These are phyloP conservation scores for Lepidocyrtoides sp. DNA, from an alignment of 2,888 invertebrate genomes.

Conservation along the genomic window DNA sequence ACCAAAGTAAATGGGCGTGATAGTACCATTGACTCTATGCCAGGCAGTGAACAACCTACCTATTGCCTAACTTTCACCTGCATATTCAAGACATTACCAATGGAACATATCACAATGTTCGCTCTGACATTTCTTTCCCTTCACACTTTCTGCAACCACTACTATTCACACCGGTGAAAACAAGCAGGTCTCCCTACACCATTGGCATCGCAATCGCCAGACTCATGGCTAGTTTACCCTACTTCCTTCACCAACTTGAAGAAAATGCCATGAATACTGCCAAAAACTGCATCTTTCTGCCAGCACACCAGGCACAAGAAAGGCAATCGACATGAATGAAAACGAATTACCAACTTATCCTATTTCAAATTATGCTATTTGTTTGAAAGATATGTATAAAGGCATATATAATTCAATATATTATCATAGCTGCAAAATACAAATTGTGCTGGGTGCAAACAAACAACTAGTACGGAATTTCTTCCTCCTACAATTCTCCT, in stretches of 20 bases:
- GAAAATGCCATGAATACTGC: not conserved
- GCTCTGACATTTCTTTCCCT: not conserved
- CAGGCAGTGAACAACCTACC: not conserved
- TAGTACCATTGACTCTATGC: constrained; percentile 65
- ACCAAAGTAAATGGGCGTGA: constrained; percentile 62
- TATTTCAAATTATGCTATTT: not conserved
- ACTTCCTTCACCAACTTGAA: not conserved
- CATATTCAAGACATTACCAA: not conserved
- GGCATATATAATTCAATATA: not conserved
- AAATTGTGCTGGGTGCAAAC: not conserved
- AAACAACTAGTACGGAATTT: not conserved
- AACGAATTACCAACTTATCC: constrained; percentile 41
- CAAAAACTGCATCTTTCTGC: constrained; percentile 17
- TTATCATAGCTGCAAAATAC: not conserved
- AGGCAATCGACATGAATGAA: constrained; percentile 24
- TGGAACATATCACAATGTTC: not conserved
- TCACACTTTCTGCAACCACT: not conserved
- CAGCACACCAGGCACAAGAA: not conserved
- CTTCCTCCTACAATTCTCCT: not conserved
- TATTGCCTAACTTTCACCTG: constrained; percentile 36
- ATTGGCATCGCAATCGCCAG: no score
- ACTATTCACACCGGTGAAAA: not conserved
- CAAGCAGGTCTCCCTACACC: no score
- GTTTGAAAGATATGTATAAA: not conserved
- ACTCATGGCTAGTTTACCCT: no score